phyloP scores from a whole-genome alignment of 2,113 vertebrate genomes.

The Trochalopteron elliotii region DNA sequence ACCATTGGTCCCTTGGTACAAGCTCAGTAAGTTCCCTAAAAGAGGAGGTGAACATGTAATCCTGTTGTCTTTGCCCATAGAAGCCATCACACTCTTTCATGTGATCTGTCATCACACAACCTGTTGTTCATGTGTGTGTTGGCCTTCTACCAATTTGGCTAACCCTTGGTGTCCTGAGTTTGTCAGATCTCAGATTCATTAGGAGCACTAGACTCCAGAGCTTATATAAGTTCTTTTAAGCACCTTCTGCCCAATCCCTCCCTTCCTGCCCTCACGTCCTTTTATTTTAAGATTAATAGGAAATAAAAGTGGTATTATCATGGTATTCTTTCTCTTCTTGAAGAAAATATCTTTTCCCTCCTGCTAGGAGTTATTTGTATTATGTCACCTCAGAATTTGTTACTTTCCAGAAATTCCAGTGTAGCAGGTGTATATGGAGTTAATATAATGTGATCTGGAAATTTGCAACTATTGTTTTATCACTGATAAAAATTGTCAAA shows the following conservation, averaged over 20 bases:
- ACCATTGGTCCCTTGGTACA: background rate
- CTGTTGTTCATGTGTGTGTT: background rate
- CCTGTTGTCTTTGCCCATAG: background rate
- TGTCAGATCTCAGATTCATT: background rate
- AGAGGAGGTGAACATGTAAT: background rate
- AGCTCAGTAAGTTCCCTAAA: background rate
- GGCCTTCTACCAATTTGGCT: background rate
- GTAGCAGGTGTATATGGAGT: background rate
- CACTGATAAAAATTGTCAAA: background rate
- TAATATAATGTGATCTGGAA: background rate
- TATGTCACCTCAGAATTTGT: background rate
- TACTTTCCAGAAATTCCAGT: background rate
- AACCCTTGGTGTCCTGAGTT: background rate
- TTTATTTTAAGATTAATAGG: background rate
- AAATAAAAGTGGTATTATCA: background rate
- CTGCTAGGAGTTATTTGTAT: background rate
- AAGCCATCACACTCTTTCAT: background rate
- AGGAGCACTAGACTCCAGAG: background rate
- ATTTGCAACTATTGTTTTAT: background rate
- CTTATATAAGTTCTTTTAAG: background rate
- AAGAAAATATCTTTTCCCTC: background rate
- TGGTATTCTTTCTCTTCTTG: background rate
- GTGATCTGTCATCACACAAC: background rate
- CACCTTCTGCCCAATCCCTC: background rate
- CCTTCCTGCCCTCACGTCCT: fast-evolving